Evolutionary conservation across 2,113 vertebrate species (phyloP).

Genomic region (Sarotherodon lohbergeri): DNA sequence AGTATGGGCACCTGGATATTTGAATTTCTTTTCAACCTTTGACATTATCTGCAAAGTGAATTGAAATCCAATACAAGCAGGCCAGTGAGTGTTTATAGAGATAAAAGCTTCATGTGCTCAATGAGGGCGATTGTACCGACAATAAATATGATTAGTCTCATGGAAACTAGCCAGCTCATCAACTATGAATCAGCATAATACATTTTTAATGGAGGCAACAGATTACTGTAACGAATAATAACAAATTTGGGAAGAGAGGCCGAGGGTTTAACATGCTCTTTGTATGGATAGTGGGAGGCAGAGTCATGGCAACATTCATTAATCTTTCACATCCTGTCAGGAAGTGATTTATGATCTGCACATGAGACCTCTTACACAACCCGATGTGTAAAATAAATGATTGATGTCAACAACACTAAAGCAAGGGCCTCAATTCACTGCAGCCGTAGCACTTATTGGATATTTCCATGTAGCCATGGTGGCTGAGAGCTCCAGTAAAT

Average conservation of each 20-base stretch:
- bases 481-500: neutral
- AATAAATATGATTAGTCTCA: neutral
- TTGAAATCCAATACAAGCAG: neutral
- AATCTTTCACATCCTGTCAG: neutral
- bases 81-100: neutral
- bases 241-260: neutral
- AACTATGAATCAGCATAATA: neutral
- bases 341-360: neutral
- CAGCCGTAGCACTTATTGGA: neutral
- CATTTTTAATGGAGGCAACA: conserved; percentile 9
- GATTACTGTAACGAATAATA: conserved; percentile 5
- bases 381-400: neutral
- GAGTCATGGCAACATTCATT: neutral
- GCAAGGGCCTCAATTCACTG: neutral
- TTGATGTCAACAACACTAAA: neutral
- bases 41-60: neutral
- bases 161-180: neutral
- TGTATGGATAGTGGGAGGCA: neutral
- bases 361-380: neutral
- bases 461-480: neutral
- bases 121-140: neutral
- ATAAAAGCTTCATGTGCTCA: neutral
- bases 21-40: neutral
- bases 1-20: neutral
- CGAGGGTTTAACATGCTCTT: neutral